phyloP scores from a whole-genome alignment of 2,888 invertebrate species.

The Ctenicera cuprea region DNA sequence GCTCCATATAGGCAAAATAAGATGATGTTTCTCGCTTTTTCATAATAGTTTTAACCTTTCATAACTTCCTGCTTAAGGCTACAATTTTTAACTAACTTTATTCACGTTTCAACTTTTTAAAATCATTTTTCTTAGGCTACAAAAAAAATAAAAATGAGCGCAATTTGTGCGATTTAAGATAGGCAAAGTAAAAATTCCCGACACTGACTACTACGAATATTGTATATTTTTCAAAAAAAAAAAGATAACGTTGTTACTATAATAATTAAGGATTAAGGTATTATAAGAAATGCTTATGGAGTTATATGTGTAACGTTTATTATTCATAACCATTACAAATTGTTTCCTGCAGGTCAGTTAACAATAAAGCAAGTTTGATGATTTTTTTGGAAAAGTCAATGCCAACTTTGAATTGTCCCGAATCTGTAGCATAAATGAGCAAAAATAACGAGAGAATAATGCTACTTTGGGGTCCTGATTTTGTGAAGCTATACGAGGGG shows the following conservation, averaged over 20 bases:
- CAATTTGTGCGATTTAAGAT: conserved; percentile 11
- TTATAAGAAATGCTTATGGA: conserved; percentile 37
- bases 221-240: conserved; percentile 43
- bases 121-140: conserved; percentile 34
- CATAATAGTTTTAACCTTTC: background rate
- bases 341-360: conserved; percentile 34
- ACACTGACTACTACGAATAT: conserved; percentile 26
- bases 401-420: background rate
- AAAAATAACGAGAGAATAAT: too few species aligned
- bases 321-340: conserved; percentile 1
- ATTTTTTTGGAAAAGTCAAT: background rate
- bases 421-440: too few species aligned
- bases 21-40: background rate
- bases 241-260: conserved; percentile 34
- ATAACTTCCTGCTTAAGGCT: conserved; percentile 2
- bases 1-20: too few species aligned
- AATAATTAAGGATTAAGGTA: conserved; percentile 37
- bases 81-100: background rate
- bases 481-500: background rate
- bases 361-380: conserved; percentile 18
- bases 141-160: conserved; percentile 15
- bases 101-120: background rate
- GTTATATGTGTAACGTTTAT: conserved; percentile 22
- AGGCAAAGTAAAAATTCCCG: conserved; percentile 12
- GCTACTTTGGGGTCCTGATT: background rate